Evolutionary conservation across 1,140 invertebrate species (phyloP).

Genomic region (Anadara kagoshimensis): DNA sequence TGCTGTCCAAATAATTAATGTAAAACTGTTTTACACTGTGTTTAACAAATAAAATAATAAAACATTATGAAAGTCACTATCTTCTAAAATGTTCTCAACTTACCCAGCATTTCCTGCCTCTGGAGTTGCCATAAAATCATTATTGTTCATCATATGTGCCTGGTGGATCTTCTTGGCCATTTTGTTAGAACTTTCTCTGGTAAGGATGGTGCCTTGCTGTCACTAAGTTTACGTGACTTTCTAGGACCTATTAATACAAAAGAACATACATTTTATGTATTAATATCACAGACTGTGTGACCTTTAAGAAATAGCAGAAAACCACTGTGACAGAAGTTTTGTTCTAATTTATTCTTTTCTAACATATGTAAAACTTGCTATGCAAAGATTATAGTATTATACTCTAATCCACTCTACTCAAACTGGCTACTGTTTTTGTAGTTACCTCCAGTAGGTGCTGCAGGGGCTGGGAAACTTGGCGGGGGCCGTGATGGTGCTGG

Average conservation of each 20-base stretch:
- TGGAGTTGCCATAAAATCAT: conserved; percentile 71
- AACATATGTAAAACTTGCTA: neutral
- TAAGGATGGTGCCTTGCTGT: conserved; percentile 62
- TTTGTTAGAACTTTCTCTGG: conserved; percentile 48
- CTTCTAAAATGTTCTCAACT: too few relatives aligned
- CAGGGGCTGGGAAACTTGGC: conserved; percentile 47
- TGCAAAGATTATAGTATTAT: neutral
- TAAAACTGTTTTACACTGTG: too few relatives aligned
- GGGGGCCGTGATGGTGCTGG: conserved; percentile 55
- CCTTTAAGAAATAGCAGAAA: neutral
- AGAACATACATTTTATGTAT: neutral
- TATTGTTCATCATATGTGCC: conserved; percentile 56
- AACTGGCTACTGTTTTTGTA: neutral
- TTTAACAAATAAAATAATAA: too few relatives aligned
- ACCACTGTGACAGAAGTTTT: neutral
- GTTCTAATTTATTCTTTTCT: neutral
- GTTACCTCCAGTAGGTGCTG: conserved; percentile 21
- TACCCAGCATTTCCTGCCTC: conserved; percentile 75
- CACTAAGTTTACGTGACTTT: conserved; percentile 44
- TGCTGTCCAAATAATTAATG: too few relatives aligned
- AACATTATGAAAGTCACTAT: too few relatives aligned
- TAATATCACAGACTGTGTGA: neutral
- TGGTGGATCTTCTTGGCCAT: conserved; percentile 55
- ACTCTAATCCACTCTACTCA: neutral
- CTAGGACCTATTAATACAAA: conserved; percentile 25